Evolutionary conservation across 1,140 invertebrate species (phyloP).

Genomic region (Zophobas morio): DNA sequence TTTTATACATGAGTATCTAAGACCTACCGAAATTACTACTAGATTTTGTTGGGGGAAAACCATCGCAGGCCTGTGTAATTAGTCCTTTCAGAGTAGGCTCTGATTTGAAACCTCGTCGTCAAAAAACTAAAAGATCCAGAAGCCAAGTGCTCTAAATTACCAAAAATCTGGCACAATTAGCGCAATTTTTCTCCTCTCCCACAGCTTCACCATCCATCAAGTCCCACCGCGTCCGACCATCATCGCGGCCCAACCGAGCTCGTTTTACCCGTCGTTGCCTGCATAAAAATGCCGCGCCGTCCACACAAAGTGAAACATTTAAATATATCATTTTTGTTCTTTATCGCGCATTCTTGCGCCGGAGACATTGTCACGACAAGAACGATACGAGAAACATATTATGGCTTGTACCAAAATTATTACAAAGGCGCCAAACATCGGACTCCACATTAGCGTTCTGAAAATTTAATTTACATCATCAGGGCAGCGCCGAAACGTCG

Average conservation of each 20-base stretch:
- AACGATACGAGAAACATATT: constrained; percentile 60
- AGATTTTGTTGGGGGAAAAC: too few species aligned
- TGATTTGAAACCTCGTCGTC: too few species aligned
- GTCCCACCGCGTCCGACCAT: too few species aligned
- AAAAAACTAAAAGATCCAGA: too few species aligned
- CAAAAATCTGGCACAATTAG: too few species aligned
- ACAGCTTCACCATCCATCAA: too few species aligned
- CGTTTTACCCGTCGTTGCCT: constrained; percentile 50
- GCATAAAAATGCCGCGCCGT: constrained; percentile 49
- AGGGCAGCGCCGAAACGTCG: constrained; percentile 14
- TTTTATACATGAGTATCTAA: too few species aligned
- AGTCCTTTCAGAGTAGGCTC: too few species aligned
- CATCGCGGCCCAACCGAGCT: background rate
- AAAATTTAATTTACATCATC: constrained; percentile 54
- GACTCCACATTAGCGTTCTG: constrained; percentile 59
- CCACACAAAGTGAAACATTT: constrained; percentile 56
- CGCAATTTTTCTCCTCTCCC: too few species aligned
- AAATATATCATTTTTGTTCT: constrained; percentile 62
- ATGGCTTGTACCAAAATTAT: constrained; percentile 61
- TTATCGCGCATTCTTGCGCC: constrained; percentile 59
- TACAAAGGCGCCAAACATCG: constrained; percentile 62
- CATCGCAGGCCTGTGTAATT: too few species aligned
- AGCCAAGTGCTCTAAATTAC: too few species aligned
- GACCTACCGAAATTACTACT: too few species aligned
- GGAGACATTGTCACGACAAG: constrained; percentile 59